A percentile compares a stretch with the other conserved stretches of the same genome.
Conservation (phyloP, 2,888 invertebrate species). For the Acleris laterana region DNA sequence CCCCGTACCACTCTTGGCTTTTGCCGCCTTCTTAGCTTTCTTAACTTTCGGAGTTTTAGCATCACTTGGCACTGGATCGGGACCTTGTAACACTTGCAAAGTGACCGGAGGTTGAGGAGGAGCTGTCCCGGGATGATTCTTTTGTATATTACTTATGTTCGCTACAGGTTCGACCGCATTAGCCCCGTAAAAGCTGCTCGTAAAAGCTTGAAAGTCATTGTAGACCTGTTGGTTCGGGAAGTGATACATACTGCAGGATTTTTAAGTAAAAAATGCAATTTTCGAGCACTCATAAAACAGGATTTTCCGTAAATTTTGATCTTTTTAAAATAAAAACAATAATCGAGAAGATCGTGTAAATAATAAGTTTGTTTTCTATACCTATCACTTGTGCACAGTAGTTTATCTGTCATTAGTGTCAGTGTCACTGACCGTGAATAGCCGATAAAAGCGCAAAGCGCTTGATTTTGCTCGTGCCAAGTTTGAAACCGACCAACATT, state of each 20-base stretch:
- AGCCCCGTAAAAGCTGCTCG: conserved; percentile 37
- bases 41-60: background rate
- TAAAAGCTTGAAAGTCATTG: conserved; percentile 44
- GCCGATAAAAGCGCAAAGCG: too few species aligned
- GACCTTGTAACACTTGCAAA: background rate
- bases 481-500: too few species aligned
- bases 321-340: background rate
- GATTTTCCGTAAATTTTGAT: background rate
- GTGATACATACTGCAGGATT: conserved; percentile 46
- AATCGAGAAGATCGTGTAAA: too few species aligned
- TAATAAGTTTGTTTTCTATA: too few species aligned
- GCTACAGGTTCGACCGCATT: conserved; percentile 41
- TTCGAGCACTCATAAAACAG: background rate
- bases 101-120: background rate
- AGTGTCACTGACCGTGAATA: too few species aligned
- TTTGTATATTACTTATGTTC: conserved; percentile 27
- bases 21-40: too few species aligned
- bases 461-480: too few species aligned
- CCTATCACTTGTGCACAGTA: too few species aligned
- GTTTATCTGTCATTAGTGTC: too few species aligned
- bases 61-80: background rate
- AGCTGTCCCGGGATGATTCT: background rate
- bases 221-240: conserved; percentile 65
- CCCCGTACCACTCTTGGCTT: background rate
- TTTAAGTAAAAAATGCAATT: too few species aligned